Evolutionary conservation across 2,113 vertebrate genomes (phyloP), one percentile per base, ranked within the genome.

Genomic region (Emberiza fucata): DNA sequence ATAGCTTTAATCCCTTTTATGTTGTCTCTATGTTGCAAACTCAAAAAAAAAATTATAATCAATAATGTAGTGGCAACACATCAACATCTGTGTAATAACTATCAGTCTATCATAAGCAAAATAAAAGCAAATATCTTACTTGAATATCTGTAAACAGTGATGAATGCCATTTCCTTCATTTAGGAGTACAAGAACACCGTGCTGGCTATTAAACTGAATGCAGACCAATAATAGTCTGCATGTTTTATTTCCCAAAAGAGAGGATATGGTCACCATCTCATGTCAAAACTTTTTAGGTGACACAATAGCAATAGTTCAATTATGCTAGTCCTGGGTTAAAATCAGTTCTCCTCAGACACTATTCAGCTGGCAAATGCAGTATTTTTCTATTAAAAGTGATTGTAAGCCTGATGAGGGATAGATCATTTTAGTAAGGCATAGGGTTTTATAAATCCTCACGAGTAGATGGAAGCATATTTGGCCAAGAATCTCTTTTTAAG

Each of bases 381-480:
- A 65, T 51, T 71, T 63, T 75, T 71, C 4, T 24, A 17, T 17
- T 33, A 51, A 73, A 91, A 77, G 40, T 69, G 8, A 17, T 45
- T 44, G 3, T 35, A 65, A 72, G 4, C 19, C 16, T 37, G 28
- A 28, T 42, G 13, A 81, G 7, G 13, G 45, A 29, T 63, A 81
- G 8, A 39, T n/a, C 15, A 37, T 37, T 73, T 72, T 42, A 63
- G 6, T n/a, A 60, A 73, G 6, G 2, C 3, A 10, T 18, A 31
- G 2, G 2, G 1, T 5, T 53, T 48, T 59, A 11, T 7, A 20
- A 48, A 13, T 66, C 3, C 1, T 63, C 3, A 39, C 31, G 83
- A 47, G 40, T 51, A 45, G 51, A 51, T 27, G 18, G n/a, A 70
- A 70, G 23, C 21, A 35, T 37, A 35, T 80, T 83, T 80, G 59